phyloP scores from a whole-genome alignment of 1,140 invertebrate species.

The Trichogramma pretiosum region DNA sequence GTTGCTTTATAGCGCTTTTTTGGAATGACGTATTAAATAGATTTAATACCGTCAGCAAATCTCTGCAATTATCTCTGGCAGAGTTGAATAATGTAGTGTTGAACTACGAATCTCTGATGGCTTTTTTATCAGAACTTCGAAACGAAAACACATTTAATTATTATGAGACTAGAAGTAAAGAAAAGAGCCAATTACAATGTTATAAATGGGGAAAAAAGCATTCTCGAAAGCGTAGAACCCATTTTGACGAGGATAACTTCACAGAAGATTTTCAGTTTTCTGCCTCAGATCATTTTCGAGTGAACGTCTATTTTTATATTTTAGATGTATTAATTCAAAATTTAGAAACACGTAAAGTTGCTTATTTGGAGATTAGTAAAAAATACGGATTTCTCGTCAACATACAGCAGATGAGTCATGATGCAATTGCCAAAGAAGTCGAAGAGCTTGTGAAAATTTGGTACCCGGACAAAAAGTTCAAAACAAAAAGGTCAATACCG shows the following conservation, averaged over 20 bases:
- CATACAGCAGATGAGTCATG: too few relatives aligned
- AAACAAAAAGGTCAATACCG: too few relatives aligned
- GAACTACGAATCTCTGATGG: neutral
- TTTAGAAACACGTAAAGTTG: too few relatives aligned
- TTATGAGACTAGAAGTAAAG: neutral
- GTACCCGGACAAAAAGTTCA: too few relatives aligned
- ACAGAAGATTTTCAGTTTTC: neutral
- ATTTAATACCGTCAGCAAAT: constrained; percentile 1
- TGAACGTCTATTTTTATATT: constrained; percentile 4
- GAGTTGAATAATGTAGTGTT: neutral
- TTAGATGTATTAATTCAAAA: neutral
- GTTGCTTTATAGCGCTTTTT: neutral
- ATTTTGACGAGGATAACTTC: neutral
- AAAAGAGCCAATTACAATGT: neutral
- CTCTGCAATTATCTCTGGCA: neutral
- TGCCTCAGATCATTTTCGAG: neutral
- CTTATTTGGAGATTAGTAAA: too few relatives aligned
- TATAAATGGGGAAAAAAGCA: neutral
- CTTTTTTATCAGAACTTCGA: neutral
- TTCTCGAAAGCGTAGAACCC: neutral
- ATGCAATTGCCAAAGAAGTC: too few relatives aligned
- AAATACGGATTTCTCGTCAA: too few relatives aligned
- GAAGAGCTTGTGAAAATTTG: too few relatives aligned
- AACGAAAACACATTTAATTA: neutral
- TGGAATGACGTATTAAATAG: constrained; percentile 1